phyloP scores from a whole-genome alignment of 2,888 invertebrate species.

The Sesamia inferens region DNA sequence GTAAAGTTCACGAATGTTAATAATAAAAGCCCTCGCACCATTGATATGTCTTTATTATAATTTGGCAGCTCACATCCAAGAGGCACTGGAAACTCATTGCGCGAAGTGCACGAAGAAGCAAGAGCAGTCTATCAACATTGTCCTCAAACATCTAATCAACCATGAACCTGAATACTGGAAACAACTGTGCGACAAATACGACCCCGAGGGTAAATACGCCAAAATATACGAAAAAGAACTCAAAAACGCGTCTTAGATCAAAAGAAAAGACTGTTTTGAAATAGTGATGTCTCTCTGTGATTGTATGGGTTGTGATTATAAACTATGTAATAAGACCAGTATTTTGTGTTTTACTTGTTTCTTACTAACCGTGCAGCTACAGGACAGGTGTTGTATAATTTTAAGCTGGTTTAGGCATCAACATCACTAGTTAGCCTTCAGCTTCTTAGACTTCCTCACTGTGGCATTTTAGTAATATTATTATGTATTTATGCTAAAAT shows the following conservation, averaged over 20 bases:
- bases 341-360: slow-evolving; percentile 1
- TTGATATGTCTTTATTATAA: background rate
- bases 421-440: slow-evolving; percentile 46
- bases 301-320: slow-evolving; percentile 22
- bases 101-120: slow-evolving; percentile 79
- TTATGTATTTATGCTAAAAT: slow-evolving; percentile 10
- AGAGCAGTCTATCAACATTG: slow-evolving; percentile 67
- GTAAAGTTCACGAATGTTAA: background rate
- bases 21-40: background rate
- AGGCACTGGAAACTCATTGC: slow-evolving; percentile 81
- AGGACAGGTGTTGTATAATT: slow-evolving; percentile 6
- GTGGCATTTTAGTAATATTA: slow-evolving; percentile 12
- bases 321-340: slow-evolving; percentile 14
- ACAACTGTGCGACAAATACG: slow-evolving; percentile 73
- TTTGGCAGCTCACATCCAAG: slow-evolving; percentile 76
- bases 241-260: slow-evolving; percentile 43
- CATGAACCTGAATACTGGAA: slow-evolving; percentile 74
- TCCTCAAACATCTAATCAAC: slow-evolving; percentile 81
- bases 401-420: slow-evolving; percentile 16
- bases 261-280: slow-evolving; percentile 28
- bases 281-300: slow-evolving; percentile 1
- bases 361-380: background rate
- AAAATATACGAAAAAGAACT: slow-evolving; percentile 74
- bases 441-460: slow-evolving; percentile 3
- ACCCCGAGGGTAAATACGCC: slow-evolving; percentile 69